Evolutionary conservation across 2,888 invertebrate species (phyloP).

Genomic region (Trachelus tabidus): DNA sequence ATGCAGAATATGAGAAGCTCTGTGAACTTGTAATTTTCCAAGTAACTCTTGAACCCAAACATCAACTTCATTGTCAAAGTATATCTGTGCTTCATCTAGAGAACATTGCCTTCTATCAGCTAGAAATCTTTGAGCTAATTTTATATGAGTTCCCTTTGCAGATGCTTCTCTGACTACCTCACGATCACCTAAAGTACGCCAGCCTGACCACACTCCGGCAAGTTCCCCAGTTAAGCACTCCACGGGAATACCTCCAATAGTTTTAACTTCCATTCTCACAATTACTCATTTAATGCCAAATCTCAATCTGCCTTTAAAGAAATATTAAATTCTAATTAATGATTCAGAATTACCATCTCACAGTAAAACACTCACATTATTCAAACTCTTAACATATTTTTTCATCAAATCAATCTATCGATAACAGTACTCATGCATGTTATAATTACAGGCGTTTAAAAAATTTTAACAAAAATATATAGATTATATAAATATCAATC

Average conservation of each 20-base stretch:
- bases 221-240: conserved; percentile 72
- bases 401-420: not conserved
- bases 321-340: not conserved
- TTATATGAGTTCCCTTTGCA: conserved; percentile 74
- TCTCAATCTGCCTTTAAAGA: not conserved
- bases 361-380: not conserved
- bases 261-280: conserved; percentile 27
- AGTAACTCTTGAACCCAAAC: conserved; percentile 74
- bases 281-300: not conserved
- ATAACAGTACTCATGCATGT: not conserved
- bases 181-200: conserved; percentile 73
- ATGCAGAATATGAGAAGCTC: conserved; percentile 73
- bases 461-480: no score
- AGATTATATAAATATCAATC: not conserved
- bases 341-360: not conserved
- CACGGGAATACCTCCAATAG: conserved; percentile 64
- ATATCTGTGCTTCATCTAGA: conserved; percentile 66
- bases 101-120: conserved; percentile 70
- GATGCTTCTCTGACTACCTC: conserved; percentile 78
- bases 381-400: not conserved
- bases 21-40: conserved; percentile 73
- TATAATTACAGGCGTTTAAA: no score
- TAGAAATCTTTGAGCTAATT: conserved; percentile 72
- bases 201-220: conserved; percentile 74
- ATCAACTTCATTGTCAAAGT: conserved; percentile 69